Evolutionary conservation across 1,140 invertebrate genomes (phyloP).

Genomic region (Drepana arcuata): DNA sequence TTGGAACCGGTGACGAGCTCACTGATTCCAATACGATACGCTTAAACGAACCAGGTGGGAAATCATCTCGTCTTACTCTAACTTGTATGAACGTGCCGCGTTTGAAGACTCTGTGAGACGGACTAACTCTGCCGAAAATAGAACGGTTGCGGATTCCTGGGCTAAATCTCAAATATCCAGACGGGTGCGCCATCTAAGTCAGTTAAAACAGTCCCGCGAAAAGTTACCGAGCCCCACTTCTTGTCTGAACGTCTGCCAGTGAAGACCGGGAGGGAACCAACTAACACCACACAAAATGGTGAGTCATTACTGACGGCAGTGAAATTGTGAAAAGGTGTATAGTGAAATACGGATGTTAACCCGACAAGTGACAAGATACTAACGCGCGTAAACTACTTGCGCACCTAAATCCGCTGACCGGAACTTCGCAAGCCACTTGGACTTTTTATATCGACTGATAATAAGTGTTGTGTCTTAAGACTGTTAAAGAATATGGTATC

Average conservation of each 20-base stretch:
- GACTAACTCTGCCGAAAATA: constrained; percentile 68
- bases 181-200: constrained; percentile 78
- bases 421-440: constrained; percentile 32
- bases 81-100: constrained; percentile 15
- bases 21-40: no score
- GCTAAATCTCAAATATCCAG: constrained; percentile 74
- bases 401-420: constrained; percentile 55
- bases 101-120: constrained; percentile 33
- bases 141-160: constrained; percentile 71
- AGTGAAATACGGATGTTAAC: constrained; percentile 28
- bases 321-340: constrained; percentile 59
- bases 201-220: constrained; percentile 80
- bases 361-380: constrained; percentile 1
- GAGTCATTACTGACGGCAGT: constrained; percentile 70
- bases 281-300: constrained; percentile 76
- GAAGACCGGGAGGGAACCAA: constrained; percentile 74
- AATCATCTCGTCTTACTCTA: constrained; percentile 56
- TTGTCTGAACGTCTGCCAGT: constrained; percentile 80
- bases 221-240: constrained; percentile 79
- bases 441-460: constrained; percentile 11
- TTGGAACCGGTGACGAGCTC: constrained; percentile 38
- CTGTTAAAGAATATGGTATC: constrained; percentile 43
- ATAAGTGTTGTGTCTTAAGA: constrained; percentile 48
- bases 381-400: constrained; percentile 26
- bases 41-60: constrained; percentile 26